Evolutionary conservation across 2,888 invertebrate genomes (phyloP).

Genomic region (Eupithecia centaureata): DNA sequence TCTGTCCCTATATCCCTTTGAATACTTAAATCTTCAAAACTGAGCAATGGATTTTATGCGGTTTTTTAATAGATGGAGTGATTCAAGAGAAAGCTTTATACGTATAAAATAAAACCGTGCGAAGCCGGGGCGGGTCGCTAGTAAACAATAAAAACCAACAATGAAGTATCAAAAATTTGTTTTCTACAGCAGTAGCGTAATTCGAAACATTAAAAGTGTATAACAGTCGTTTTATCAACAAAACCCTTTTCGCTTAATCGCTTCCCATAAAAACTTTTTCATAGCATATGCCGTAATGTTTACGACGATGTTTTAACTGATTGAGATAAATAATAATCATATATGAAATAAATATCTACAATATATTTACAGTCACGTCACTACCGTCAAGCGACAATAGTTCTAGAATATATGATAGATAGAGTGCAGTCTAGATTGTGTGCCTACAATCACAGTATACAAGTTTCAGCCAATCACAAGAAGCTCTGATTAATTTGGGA

Average conservation of each 20-base stretch:
- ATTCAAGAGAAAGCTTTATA: no score
- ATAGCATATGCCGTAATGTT: slow-evolving; percentile 29
- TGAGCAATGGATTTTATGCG: no score
- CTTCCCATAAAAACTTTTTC: slow-evolving; percentile 63
- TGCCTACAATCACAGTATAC: background rate
- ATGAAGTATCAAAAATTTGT: no score
- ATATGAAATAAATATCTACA: slow-evolving; percentile 3
- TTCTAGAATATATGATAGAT: background rate
- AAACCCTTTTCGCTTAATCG: slow-evolving; percentile 59
- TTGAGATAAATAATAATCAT: slow-evolving; percentile 31
- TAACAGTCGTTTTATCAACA: slow-evolving; percentile 50
- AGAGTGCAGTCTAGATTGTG: background rate
- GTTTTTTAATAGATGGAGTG: no score
- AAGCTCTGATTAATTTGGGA: background rate
- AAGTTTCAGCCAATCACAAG: background rate
- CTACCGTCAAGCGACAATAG: background rate
- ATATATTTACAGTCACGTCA: slow-evolving; percentile 13
- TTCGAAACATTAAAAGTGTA: slow-evolving; percentile 50
- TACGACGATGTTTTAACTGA: slow-evolving; percentile 33
- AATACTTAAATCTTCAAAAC: no score
- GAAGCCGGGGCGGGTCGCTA: no score
- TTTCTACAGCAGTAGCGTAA: slow-evolving; percentile 26
- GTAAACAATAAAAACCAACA: no score
- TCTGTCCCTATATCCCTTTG: no score
- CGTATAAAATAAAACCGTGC: no score